These are phyloP conservation scores for Crenichthys baileyi DNA, from an alignment of 2,797 vertebrate species.

Conservation along the genomic window DNA sequence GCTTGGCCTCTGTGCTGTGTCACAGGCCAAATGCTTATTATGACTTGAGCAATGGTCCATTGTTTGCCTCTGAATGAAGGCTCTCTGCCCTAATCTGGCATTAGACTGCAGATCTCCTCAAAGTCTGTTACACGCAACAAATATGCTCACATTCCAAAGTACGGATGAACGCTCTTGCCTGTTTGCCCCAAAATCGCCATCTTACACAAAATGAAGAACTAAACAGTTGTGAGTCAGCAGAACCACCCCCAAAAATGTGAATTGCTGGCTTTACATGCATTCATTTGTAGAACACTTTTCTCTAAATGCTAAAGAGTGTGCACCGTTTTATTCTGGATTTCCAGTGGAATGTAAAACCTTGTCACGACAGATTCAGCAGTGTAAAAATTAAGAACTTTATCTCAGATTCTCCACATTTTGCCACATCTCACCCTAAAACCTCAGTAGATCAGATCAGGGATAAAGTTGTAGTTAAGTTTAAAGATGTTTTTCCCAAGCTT, in stretches of 20 bases:
- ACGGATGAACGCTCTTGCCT: slow-evolving; percentile 36
- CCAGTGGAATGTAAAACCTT: background rate
- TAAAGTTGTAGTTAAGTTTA: background rate
- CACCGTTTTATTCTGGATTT: background rate
- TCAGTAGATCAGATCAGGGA: background rate
- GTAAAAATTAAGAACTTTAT: background rate
- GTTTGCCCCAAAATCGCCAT: slow-evolving; percentile 37
- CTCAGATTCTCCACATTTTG: background rate
- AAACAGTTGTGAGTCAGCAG: slow-evolving; percentile 47
- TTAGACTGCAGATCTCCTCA: slow-evolving; percentile 74
- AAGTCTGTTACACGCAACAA: slow-evolving; percentile 72
- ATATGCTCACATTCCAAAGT: slow-evolving; percentile 62
- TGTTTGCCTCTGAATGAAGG: slow-evolving; percentile 79
- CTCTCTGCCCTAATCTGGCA: slow-evolving; percentile 80
- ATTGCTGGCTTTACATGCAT: slow-evolving; percentile 4
- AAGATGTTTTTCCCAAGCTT: background rate
- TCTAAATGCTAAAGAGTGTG: background rate
- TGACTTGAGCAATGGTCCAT: slow-evolving; percentile 77
- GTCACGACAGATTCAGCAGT: background rate
- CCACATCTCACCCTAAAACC: background rate
- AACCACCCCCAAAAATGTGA: slow-evolving; percentile 1
- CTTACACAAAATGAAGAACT: slow-evolving; percentile 28
- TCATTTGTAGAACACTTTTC: background rate
- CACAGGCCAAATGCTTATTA: slow-evolving; percentile 77
- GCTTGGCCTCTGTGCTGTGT: slow-evolving; percentile 60